Percentiles rank a stretch among this genome's conserved stretches.
phyloP scores from a whole-genome alignment of 2,888 invertebrate species.

The Meiosimyza decipiens region DNA sequence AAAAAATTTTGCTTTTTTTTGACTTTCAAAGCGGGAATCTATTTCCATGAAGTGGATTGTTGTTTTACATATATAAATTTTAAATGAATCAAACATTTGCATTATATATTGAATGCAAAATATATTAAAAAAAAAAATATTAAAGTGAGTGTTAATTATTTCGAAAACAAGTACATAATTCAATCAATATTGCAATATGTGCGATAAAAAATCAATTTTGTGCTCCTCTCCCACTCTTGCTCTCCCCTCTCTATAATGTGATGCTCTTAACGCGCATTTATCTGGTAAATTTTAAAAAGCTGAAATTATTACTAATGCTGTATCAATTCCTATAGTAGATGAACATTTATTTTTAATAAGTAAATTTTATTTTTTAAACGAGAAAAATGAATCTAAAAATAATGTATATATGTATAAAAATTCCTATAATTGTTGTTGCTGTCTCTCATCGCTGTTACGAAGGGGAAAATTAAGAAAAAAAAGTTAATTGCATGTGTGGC shows the following conservation, averaged over 20 bases:
- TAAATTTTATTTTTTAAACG: constrained; percentile 21
- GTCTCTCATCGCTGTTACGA: constrained; percentile 9
- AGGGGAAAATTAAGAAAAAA: constrained; percentile 15
- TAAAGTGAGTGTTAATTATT: constrained; percentile 20
- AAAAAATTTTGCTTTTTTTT: constrained; percentile 32
- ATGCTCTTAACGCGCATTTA: constrained; percentile 1
- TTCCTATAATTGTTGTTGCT: constrained; percentile 11
- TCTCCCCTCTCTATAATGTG: constrained; percentile 12
- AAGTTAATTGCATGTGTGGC: constrained; percentile 33
- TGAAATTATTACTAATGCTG: background rate
- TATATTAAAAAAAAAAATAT: background rate
- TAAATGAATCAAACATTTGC: background rate
- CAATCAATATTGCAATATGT: constrained; percentile 12
- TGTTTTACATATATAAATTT: background rate
- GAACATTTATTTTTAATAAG: constrained; percentile 8
- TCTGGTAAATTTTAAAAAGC: background rate
- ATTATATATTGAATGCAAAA: no score
- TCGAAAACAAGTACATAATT: background rate
- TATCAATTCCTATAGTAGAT: background rate
- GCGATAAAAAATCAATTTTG: constrained; percentile 24
- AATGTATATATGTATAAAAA: constrained; percentile 19
- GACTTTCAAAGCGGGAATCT: constrained; percentile 39
- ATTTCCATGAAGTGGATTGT: background rate
- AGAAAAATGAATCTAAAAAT: constrained; percentile 34
- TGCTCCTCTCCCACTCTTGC: constrained; percentile 40